phyloP scores from a whole-genome alignment of 2,797 vertebrate species.

The Cercopithecus mitis region DNA sequence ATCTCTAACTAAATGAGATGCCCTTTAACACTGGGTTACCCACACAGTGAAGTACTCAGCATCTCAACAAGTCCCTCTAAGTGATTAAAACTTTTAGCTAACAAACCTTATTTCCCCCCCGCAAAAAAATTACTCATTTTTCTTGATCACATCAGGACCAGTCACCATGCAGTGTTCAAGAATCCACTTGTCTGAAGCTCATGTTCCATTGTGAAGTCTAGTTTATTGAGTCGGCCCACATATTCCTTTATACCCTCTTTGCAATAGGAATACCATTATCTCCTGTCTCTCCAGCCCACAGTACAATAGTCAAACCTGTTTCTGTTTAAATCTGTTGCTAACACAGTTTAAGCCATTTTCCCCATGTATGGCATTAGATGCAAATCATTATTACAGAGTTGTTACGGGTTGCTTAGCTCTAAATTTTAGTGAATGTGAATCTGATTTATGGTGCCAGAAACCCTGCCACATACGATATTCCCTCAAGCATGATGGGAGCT shows the following conservation, averaged over 20 bases:
- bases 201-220: not conserved
- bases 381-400: not conserved
- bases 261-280: not conserved
- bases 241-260: not conserved
- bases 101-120: not conserved
- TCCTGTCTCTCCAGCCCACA: not conserved
- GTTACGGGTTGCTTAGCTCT: not conserved
- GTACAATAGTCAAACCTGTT: not conserved
- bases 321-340: not conserved
- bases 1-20: not conserved
- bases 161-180: not conserved
- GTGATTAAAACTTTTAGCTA: not conserved
- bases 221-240: not conserved
- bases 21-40: not conserved
- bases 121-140: not conserved
- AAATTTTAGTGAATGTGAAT: not conserved
- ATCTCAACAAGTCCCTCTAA: not conserved
- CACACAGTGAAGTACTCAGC: not conserved
- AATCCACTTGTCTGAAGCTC: not conserved
- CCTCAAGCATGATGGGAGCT: not conserved
- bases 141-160: not conserved
- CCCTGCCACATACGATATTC: not conserved
- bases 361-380: not conserved
- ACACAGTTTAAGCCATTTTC: not conserved
- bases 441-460: not conserved